Conservation (phyloP, 2,888 invertebrate species). For the Acleris holmiana region DNA sequence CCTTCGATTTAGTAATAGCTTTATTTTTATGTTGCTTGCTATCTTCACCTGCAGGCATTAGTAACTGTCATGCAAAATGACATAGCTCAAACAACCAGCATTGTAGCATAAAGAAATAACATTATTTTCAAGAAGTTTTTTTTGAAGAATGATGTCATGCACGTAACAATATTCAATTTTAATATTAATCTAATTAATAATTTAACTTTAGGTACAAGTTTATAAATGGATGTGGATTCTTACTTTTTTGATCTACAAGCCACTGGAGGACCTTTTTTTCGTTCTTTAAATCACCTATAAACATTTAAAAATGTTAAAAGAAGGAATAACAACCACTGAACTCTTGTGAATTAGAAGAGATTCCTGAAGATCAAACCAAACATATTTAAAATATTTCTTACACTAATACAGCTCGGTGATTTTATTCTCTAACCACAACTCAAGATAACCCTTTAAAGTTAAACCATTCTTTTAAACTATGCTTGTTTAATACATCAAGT, state of each 20-base stretch:
- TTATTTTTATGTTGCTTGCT: slow-evolving; percentile 76
- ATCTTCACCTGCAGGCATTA: slow-evolving; percentile 86
- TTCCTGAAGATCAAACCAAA: background rate
- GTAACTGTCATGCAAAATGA: slow-evolving; percentile 86
- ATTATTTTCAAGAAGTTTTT: slow-evolving; percentile 53
- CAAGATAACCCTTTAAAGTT: too few relatives aligned
- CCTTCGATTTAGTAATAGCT: slow-evolving; percentile 77
- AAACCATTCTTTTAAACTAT: too few relatives aligned
- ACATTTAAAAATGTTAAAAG: slow-evolving; percentile 64
- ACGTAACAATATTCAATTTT: slow-evolving; percentile 67
- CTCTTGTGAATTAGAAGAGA: slow-evolving; percentile 4
- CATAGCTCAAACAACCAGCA: slow-evolving; percentile 83
- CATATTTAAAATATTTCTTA: too few relatives aligned
- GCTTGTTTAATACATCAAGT: too few relatives aligned
- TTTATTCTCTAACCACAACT: too few relatives aligned
- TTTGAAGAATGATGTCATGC: slow-evolving; percentile 83
- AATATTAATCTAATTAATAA: slow-evolving; percentile 50
- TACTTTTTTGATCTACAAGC: slow-evolving; percentile 98
- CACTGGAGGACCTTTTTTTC: slow-evolving; percentile 98
- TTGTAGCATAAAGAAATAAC: slow-evolving; percentile 73
- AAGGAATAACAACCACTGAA: slow-evolving; percentile 3
- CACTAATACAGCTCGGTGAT: too few relatives aligned
- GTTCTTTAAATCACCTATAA: slow-evolving; percentile 96
- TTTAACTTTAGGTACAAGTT: slow-evolving; percentile 51
- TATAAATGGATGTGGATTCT: slow-evolving; percentile 87